phyloP scores from a whole-genome alignment of 1,140 invertebrate genomes.

The Dinothrombium tinctorium region DNA sequence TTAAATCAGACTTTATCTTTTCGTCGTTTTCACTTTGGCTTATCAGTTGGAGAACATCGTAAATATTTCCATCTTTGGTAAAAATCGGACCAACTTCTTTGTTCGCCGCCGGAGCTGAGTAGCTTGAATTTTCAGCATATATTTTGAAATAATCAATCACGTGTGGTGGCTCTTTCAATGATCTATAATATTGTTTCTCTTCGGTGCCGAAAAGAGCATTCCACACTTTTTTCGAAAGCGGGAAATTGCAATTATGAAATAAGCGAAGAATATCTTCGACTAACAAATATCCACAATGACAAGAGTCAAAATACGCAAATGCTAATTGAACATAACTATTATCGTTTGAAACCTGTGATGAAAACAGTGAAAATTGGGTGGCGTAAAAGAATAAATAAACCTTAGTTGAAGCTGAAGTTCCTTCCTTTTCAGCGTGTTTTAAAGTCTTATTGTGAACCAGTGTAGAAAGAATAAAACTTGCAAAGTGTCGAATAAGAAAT shows the following conservation, averaged over 20 bases:
- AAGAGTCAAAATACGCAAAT: constrained; percentile 78
- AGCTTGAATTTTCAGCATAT: neutral
- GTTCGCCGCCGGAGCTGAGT: too few relatives aligned
- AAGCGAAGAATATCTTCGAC: constrained; percentile 81
- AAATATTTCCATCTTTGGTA: constrained; percentile 6
- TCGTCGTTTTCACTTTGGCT: constrained; percentile 6
- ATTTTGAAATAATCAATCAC: too few relatives aligned
- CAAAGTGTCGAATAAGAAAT: constrained; percentile 7
- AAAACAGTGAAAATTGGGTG: too few relatives aligned
- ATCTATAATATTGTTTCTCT: constrained; percentile 5
- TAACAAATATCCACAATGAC: constrained; percentile 61
- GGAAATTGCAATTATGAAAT: constrained; percentile 30
- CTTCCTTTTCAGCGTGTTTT: neutral
- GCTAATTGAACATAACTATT: constrained; percentile 27
- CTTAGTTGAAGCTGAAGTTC: neutral
- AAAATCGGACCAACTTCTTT: too few relatives aligned
- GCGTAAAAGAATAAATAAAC: too few relatives aligned
- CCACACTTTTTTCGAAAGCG: constrained; percentile 1
- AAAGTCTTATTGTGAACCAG: constrained; percentile 4
- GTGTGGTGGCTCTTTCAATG: constrained; percentile 3
- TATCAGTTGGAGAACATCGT: constrained; percentile 9
- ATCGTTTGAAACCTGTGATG: neutral
- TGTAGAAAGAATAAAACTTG: constrained; percentile 7
- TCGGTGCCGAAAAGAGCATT: neutral
- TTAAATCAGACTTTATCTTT: constrained; percentile 4